These are phyloP conservation scores for Merops nubicus DNA, from an alignment of 2,113 vertebrate genomes.

Conservation along the genomic window DNA sequence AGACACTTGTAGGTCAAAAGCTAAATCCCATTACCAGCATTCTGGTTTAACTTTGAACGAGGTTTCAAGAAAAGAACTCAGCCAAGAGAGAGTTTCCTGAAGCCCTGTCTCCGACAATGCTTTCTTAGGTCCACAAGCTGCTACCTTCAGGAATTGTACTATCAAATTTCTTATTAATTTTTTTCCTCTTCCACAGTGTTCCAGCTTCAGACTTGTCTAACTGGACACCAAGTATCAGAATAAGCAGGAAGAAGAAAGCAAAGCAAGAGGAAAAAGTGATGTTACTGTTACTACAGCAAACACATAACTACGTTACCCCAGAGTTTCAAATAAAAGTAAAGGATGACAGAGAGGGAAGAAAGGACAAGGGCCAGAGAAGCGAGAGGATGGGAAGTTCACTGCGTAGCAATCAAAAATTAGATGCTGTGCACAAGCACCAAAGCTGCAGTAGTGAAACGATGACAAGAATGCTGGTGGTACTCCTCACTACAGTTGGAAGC, in stretches of 20 bases:
- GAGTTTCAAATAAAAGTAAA: not conserved
- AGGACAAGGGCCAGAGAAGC: not conserved
- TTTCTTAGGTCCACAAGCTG: not conserved
- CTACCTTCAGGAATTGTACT: not conserved
- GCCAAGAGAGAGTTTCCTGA: not conserved
- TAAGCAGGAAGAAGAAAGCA: not conserved
- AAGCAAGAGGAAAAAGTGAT: not conserved
- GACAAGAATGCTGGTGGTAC: rapidly evolving
- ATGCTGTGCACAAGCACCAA: not conserved
- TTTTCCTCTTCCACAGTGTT: not conserved
- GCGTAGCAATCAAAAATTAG: not conserved
- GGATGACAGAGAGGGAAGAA: not conserved
- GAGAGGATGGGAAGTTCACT: not conserved
- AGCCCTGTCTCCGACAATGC: not conserved
- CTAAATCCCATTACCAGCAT: not conserved
- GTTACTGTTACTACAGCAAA: not conserved
- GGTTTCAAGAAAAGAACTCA: not conserved
- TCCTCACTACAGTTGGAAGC: not conserved
- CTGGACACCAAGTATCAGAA: not conserved
- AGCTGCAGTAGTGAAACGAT: not conserved
- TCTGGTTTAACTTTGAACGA: not conserved
- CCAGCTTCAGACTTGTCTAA: not conserved
- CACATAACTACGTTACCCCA: not conserved
- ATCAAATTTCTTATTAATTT: not conserved
- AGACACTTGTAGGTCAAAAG: not conserved